These are phyloP conservation scores for Odontomyia ornata DNA, from an alignment of 2,888 invertebrate species.

Conservation along the genomic window DNA sequence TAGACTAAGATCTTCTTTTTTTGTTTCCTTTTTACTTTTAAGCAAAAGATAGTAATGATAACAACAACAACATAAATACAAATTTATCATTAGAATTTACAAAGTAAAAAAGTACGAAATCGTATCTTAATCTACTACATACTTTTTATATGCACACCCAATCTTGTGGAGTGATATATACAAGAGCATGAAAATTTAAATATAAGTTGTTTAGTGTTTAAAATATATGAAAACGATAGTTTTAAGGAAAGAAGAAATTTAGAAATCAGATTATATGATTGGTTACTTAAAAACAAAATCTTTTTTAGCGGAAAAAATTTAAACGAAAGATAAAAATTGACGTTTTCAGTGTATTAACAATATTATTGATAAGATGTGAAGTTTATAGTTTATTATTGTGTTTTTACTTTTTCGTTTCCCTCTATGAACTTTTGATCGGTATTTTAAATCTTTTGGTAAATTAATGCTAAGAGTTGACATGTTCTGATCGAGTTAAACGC, in stretches of 20 bases:
- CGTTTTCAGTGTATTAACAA: conserved; percentile 21
- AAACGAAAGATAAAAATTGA: background rate
- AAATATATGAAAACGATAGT: conserved; percentile 9
- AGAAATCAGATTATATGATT: conserved; percentile 44
- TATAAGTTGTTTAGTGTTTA: conserved; percentile 9
- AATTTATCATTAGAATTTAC: conserved; percentile 19
- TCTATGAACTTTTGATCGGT: too few relatives aligned
- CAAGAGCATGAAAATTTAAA: conserved; percentile 12
- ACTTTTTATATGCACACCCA: conserved; percentile 26
- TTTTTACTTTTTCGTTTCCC: too few relatives aligned
- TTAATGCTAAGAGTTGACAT: too few relatives aligned
- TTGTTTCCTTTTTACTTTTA: too few relatives aligned
- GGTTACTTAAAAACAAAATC: conserved; percentile 46
- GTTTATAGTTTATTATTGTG: conserved; percentile 42
- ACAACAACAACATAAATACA: background rate
- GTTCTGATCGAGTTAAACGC: too few relatives aligned
- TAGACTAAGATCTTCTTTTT: too few relatives aligned
- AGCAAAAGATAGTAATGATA: too few relatives aligned
- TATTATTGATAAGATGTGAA: conserved; percentile 4
- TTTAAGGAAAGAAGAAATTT: conserved; percentile 16
- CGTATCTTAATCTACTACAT: conserved; percentile 12
- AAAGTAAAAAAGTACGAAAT: background rate
- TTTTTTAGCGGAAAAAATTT: background rate
- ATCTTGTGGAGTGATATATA: conserved; percentile 26
- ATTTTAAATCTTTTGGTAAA: too few relatives aligned